Conservation (phyloP, 2,797 vertebrate genomes). For the Characodon lateralis region DNA sequence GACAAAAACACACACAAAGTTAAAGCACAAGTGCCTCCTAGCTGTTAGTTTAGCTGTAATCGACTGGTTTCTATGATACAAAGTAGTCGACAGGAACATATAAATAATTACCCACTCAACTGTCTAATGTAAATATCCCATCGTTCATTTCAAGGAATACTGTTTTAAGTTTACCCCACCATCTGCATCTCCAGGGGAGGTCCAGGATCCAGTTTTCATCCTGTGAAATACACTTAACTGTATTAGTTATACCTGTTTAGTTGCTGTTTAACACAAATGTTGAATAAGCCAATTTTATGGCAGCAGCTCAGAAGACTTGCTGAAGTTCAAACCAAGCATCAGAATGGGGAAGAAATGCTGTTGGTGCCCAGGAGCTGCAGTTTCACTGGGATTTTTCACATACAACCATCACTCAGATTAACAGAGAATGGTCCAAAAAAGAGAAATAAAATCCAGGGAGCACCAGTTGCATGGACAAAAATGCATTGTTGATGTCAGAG, state of each 20-base stretch:
- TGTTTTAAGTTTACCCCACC: constrained; percentile 25
- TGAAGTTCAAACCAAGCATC: no score
- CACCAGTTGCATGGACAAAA: not conserved
- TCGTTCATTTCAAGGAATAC: constrained; percentile 13
- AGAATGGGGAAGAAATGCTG: no score
- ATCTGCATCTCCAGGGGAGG: not conserved
- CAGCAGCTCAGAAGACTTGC: not conserved
- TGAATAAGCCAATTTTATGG: not conserved
- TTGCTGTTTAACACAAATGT: not conserved
- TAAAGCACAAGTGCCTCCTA: constrained; percentile 30
- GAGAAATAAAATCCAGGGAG: not conserved
- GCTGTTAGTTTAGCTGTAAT: constrained; percentile 38
- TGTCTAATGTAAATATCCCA: constrained; percentile 33
- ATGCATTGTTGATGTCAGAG: no score
- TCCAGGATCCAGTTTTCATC: constrained; percentile 6
- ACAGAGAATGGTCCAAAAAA: no score
- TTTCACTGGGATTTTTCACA: no score
- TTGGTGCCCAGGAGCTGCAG: no score
- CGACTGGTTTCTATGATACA: constrained; percentile 46
- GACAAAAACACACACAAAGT: constrained; percentile 54
- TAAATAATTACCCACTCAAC: constrained; percentile 33
- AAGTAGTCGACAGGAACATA: constrained; percentile 23
- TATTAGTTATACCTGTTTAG: not conserved
- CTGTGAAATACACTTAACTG: not conserved
- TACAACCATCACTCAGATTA: no score